Conservation (phyloP, 2,797 vertebrate genomes). For the Coendou prehensilis region DNA sequence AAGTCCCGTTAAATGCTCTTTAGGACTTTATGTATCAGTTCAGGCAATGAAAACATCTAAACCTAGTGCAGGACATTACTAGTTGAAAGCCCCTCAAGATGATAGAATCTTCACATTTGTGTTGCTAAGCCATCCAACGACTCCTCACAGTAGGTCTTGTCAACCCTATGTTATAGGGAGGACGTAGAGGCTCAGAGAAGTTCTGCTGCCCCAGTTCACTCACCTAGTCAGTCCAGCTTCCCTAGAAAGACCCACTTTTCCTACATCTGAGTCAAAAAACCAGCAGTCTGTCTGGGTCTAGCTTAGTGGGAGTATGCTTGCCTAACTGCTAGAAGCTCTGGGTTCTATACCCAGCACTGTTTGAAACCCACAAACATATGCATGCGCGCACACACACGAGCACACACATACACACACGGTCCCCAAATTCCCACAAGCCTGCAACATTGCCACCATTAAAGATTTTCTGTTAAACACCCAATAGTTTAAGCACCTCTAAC, state of each 20-base stretch:
- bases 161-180: not conserved
- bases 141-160: not conserved
- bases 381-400: not conserved
- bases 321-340: not conserved
- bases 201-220: not conserved
- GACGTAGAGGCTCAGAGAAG: not conserved
- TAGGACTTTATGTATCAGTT: not conserved
- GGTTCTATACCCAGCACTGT: not conserved
- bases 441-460: not conserved
- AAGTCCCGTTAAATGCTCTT: not conserved
- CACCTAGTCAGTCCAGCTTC: not conserved
- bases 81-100: not conserved
- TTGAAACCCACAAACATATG: not conserved
- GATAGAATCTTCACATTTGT: not conserved
- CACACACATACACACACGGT: not conserved
- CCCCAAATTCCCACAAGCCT: not conserved
- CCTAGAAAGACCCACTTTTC: not conserved
- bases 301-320: not conserved
- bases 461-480: constrained; percentile 21
- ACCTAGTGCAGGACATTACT: not conserved
- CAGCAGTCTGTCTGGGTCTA: not conserved
- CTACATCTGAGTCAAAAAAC: not conserved
- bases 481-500: constrained; percentile 49
- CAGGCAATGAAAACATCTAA: not conserved
- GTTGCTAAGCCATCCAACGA: not conserved